Evolutionary conservation across 1,140 invertebrate genomes (phyloP).

Genomic region (Nephotettix cincticeps): DNA sequence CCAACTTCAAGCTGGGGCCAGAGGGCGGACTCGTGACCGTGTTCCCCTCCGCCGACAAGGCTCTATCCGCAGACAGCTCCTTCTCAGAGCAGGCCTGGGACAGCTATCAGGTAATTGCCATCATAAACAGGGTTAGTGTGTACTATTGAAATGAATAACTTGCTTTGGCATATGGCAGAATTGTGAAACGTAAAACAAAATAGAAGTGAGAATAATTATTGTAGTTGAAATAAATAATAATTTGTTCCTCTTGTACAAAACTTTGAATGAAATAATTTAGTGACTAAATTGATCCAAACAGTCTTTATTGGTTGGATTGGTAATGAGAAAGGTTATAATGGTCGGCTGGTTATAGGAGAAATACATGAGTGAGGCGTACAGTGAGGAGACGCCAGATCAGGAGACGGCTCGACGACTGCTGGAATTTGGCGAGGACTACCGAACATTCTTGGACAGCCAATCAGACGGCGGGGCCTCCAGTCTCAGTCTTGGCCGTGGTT

Average conservation of each 20-base stretch:
- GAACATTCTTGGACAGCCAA: slow-evolving; percentile 82
- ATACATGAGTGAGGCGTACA: slow-evolving; percentile 88
- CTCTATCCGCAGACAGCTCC: slow-evolving; percentile 62
- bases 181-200: no score
- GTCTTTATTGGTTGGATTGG: no score
- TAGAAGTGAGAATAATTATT: neutral
- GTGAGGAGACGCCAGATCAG: slow-evolving; percentile 79
- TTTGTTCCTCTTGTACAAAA: neutral
- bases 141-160: no score
- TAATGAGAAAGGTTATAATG: no score
- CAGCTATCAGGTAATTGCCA: slow-evolving; percentile 65
- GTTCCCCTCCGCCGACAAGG: slow-evolving; percentile 41
- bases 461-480: slow-evolving; percentile 81
- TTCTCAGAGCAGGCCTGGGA: slow-evolving; percentile 80
- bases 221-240: neutral
- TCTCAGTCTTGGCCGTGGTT: slow-evolving; percentile 63
- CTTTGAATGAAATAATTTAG: neutral
- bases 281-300: no score
- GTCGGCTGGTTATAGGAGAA: slow-evolving; percentile 83
- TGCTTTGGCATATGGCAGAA: no score
- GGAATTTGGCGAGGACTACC: slow-evolving; percentile 90
- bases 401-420: slow-evolving; percentile 77
- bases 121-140: no score
- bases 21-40: slow-evolving; percentile 44
- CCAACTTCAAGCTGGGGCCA: slow-evolving; percentile 57